Conservation (phyloP, 2,113 vertebrate genomes). For the Calidris pugnax region DNA sequence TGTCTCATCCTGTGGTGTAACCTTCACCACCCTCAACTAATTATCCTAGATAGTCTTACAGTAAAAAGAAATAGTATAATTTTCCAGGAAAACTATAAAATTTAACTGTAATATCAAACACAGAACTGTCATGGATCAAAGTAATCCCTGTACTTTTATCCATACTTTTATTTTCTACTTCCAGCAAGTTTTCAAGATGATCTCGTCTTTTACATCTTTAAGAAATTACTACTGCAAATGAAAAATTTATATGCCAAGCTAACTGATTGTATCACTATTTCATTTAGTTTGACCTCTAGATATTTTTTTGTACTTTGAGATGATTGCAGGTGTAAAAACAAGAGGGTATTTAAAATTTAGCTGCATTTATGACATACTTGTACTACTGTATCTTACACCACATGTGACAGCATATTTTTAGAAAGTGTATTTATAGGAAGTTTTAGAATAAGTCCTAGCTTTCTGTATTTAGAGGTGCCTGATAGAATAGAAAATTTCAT, state of each 20-base stretch:
- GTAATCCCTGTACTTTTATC: neutral
- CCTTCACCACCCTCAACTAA: neutral
- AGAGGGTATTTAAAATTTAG: neutral
- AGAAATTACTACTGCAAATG: neutral
- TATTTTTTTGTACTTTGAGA: neutral
- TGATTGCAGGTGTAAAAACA: neutral
- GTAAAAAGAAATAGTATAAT: neutral
- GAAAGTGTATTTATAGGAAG: neutral
- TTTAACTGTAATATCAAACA: neutral
- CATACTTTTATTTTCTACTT: neutral
- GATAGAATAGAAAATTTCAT: neutral
- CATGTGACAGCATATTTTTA: neutral
- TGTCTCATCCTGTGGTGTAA: neutral
- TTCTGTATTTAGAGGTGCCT: neutral
- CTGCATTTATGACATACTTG: neutral
- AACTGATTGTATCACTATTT: neutral
- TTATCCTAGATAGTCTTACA: neutral
- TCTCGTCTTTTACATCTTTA: neutral
- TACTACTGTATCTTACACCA: neutral
- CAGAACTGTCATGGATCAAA: neutral
- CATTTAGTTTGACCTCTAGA: neutral
- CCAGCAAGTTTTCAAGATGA: neutral
- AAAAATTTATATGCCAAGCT: neutral
- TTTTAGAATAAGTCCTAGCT: neutral
- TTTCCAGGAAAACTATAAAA: neutral